A percentile compares a stretch with the other conserved stretches of the same genome.
These are phyloP conservation scores for Oryzias celebensis DNA, from an alignment of 2,113 vertebrate species.

Conservation along the genomic window DNA sequence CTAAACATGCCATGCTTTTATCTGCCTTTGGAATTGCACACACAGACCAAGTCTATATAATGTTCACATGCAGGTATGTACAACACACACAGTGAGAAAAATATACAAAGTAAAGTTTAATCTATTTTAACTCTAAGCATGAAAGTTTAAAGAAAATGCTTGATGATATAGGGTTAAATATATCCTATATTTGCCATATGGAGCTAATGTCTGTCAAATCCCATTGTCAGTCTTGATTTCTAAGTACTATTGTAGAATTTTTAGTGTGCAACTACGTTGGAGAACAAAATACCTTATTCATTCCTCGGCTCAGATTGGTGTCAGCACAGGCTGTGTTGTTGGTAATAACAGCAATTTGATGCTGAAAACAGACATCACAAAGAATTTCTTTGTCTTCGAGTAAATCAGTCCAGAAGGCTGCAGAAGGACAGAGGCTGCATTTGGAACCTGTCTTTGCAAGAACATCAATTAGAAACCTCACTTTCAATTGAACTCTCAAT, in stretches of 20 bases:
- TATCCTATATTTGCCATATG: too few relatives aligned
- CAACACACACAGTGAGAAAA: neutral
- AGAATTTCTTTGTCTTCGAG: slow-evolving; percentile 19
- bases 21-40: slow-evolving; percentile 4
- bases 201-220: too few relatives aligned
- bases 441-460: slow-evolving; percentile 37
- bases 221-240: too few relatives aligned
- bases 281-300: too few relatives aligned
- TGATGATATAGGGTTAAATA: too few relatives aligned
- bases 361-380: slow-evolving; percentile 20
- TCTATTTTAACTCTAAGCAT: too few relatives aligned
- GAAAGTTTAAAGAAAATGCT: too few relatives aligned
- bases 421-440: slow-evolving; percentile 26
- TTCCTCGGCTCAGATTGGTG: too few relatives aligned
- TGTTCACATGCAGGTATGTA: accelerated
- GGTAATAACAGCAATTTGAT: slow-evolving; percentile 32
- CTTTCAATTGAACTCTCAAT: slow-evolving; percentile 72
- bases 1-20: neutral
- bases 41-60: neutral
- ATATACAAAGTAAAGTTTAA: too few relatives aligned
- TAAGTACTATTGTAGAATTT: too few relatives aligned
- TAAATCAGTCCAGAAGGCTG: slow-evolving; percentile 26
- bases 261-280: too few relatives aligned
- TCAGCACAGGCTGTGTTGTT: neutral
- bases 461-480: slow-evolving; percentile 65